Conservation (phyloP, 64 coral and sea anemone species). For the Montipora capricornis region DNA sequence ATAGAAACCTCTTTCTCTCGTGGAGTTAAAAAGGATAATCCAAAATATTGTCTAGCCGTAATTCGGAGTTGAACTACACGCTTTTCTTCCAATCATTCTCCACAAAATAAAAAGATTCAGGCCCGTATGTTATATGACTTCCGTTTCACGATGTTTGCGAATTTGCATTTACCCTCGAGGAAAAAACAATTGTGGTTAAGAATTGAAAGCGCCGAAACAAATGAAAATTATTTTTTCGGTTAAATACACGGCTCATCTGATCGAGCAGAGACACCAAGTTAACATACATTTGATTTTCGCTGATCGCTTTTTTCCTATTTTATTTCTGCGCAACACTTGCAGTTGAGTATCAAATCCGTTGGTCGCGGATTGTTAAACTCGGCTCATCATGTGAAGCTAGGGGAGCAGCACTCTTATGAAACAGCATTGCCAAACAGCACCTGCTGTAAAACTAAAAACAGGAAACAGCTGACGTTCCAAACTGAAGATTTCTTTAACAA, state of each 20-base stretch:
- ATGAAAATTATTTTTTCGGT: conserved; percentile 41
- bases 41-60: not conserved
- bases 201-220: not conserved
- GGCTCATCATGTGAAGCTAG: not conserved
- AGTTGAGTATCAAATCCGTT: not conserved
- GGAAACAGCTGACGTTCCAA: conserved; percentile 37
- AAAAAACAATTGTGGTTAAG: conserved; percentile 15
- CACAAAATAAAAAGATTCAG: not conserved
- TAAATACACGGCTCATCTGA: not conserved
- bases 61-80: not conserved
- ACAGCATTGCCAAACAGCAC: not conserved
- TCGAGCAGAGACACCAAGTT: not conserved
- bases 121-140: not conserved
- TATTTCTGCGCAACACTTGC: not conserved
- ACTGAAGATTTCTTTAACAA: conserved; percentile 51
- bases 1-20: not conserved
- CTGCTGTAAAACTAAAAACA: conserved; percentile 29
- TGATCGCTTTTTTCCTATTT: too few species aligned
- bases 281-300: not conserved
- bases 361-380: not conserved
- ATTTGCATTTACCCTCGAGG: conserved; percentile 57
- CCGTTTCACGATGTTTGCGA: not conserved
- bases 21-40: not conserved
- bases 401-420: not conserved
- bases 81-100: not conserved